phyloP scores from a whole-genome alignment of 2,888 invertebrate genomes.

The Deilephila porcellus region DNA sequence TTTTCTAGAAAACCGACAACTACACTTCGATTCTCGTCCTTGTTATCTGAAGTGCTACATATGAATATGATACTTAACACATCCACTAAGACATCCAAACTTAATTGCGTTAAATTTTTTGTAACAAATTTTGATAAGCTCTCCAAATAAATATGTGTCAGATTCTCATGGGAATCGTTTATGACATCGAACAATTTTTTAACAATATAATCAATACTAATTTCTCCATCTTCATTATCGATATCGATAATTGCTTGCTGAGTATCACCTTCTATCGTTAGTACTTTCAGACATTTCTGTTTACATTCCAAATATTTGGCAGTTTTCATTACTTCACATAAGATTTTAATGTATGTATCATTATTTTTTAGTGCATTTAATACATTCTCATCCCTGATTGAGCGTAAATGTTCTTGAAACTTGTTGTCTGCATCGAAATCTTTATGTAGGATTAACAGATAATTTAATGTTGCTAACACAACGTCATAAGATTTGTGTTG shows the following conservation, averaged over 20 bases:
- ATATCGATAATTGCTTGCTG: conserved; percentile 54
- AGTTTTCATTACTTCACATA: conserved; percentile 53
- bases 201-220: conserved; percentile 49
- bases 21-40: conserved; percentile 51
- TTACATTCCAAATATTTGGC: conserved; percentile 63
- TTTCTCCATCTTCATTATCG: conserved; percentile 35
- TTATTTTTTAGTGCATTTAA: conserved; percentile 43
- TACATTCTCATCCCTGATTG: conserved; percentile 40
- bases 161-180: conserved; percentile 61
- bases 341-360: conserved; percentile 45
- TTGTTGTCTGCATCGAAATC: conserved; percentile 48
- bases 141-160: conserved; percentile 66
- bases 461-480: conserved; percentile 51
- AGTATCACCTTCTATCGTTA: conserved; percentile 58
- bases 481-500: conserved; percentile 57
- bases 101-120: conserved; percentile 42
- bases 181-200: conserved; percentile 54
- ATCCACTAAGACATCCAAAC: conserved; percentile 45
- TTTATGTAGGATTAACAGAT: conserved; percentile 51
- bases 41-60: conserved; percentile 63
- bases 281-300: conserved; percentile 63
- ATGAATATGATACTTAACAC: conserved; percentile 57
- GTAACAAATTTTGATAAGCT: conserved; percentile 58
- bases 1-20: conserved; percentile 61
- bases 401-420: conserved; percentile 55